phyloP scores from a whole-genome alignment of 2,797 vertebrate genomes.

The Malurus leucopterus region DNA sequence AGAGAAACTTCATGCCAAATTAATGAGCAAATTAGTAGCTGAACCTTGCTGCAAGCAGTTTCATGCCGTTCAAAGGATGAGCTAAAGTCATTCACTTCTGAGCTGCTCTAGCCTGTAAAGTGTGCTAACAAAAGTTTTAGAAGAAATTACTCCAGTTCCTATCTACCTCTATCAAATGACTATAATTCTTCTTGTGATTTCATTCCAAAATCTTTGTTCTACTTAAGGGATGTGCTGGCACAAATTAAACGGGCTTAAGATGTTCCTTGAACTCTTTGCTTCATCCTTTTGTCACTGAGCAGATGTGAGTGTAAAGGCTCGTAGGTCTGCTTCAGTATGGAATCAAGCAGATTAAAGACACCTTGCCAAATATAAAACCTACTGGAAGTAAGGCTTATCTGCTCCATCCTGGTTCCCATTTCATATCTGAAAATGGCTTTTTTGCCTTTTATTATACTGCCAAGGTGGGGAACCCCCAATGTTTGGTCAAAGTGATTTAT shows the following conservation, averaged over 20 bases:
- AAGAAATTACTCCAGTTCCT: background rate
- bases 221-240: background rate
- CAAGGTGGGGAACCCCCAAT: background rate
- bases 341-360: background rate
- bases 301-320: background rate
- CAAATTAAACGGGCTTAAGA: background rate
- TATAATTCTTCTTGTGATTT: background rate
- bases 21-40: background rate
- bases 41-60: background rate
- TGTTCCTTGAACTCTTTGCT: background rate
- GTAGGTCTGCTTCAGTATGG: background rate
- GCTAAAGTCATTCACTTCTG: background rate
- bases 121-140: background rate
- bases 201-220: background rate
- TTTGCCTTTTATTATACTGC: background rate
- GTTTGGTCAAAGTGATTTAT: background rate
- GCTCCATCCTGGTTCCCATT: background rate
- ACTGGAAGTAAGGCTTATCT: background rate
- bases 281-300: background rate
- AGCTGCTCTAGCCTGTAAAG: background rate
- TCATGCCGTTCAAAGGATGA: background rate
- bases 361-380: background rate
- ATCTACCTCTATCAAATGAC: background rate
- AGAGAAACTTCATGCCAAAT: background rate
- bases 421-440: background rate